A percentile compares a stretch with the other conserved stretches of the same genome.
These are phyloP conservation scores for Drosophila seguyi DNA, from an alignment of 1,140 invertebrate genomes.

Conservation along the genomic window DNA sequence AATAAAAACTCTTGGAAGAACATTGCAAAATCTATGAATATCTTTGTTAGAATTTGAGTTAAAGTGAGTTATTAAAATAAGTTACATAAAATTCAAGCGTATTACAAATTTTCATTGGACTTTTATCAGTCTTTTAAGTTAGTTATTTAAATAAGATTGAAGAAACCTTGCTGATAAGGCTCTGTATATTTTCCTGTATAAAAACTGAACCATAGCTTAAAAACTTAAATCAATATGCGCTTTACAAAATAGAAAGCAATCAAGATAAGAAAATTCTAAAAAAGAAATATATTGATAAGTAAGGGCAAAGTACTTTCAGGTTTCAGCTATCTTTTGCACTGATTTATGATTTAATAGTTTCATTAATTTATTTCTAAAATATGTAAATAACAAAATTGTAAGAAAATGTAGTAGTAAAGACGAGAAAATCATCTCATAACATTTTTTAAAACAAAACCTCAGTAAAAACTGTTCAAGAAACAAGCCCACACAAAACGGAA, in stretches of 20 bases:
- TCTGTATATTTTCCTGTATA: no score
- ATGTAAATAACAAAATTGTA: background rate
- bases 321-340: background rate
- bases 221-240: background rate
- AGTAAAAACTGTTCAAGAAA: conserved; percentile 32
- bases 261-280: background rate
- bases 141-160: no score
- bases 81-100: no score
- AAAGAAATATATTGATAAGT: background rate
- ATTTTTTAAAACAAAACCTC: conserved; percentile 1
- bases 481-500: conserved; percentile 26
- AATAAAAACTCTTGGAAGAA: conserved; percentile 13
- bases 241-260: background rate
- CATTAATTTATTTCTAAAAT: no score
- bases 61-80: background rate
- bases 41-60: background rate
- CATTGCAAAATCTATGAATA: conserved; percentile 25
- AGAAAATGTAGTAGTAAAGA: background rate
- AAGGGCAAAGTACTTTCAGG: background rate
- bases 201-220: background rate
- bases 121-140: no score
- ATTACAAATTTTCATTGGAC: no score
- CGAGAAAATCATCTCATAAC: background rate
- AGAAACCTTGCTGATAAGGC: background rate
- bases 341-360: no score